Evolutionary conservation across 2,888 invertebrate genomes (phyloP).

Genomic region (Fragum sueziense): DNA sequence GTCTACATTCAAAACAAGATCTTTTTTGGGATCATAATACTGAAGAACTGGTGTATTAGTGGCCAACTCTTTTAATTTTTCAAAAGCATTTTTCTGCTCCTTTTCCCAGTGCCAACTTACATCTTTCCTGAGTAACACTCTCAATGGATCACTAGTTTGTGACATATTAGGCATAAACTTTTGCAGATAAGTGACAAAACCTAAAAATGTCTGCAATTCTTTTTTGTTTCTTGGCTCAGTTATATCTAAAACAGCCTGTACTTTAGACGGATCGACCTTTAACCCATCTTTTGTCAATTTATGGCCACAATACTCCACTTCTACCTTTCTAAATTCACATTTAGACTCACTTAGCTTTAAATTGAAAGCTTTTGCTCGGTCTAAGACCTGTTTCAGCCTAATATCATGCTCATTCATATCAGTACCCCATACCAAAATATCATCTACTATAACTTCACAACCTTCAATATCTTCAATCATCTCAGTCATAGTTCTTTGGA

Average conservation of each 20-base stretch:
- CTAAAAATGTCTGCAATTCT: conserved; percentile 20
- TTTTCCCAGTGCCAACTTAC: conserved; percentile 4
- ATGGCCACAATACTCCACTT: conserved; percentile 9
- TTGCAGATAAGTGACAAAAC: conserved; percentile 20
- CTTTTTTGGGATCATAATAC: conserved; percentile 36
- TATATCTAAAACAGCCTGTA: conserved; percentile 5
- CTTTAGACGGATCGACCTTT: not conserved
- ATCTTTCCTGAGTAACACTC: conserved; percentile 1
- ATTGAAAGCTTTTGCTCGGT: conserved; percentile 23
- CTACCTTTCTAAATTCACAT: conserved; percentile 19
- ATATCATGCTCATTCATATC: conserved; percentile 30
- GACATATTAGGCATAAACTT: conserved; percentile 6
- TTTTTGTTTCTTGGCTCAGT: conserved; percentile 5
- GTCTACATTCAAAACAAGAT: conserved; percentile 51
- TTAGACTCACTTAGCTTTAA: conserved; percentile 35
- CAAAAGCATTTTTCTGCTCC: conserved; percentile 2
- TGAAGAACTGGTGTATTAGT: conserved; percentile 29
- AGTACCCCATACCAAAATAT: conserved; percentile 34
- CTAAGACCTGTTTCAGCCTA: conserved; percentile 11
- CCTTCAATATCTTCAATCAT: conserved; percentile 41
- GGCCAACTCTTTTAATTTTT: not conserved
- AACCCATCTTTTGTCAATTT: not conserved
- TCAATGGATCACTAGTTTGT: not conserved
- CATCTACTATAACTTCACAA: conserved; percentile 30
- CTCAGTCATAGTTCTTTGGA: conserved; percentile 40